Base-by-base conservation (phyloP, 2,797 vertebrate species). In the Enteromius paludinosus region DNA sequence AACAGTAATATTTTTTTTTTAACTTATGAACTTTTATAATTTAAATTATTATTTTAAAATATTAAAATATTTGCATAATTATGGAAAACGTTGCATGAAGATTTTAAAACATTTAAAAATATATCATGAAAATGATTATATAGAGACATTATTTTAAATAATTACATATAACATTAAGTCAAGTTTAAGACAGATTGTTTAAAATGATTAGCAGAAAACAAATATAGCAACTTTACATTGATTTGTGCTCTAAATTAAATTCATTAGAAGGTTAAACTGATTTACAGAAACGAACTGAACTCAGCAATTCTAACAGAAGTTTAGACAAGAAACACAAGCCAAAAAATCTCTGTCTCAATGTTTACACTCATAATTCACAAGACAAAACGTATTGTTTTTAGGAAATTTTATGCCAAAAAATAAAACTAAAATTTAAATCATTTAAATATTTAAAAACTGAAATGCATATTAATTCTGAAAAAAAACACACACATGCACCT, bases 401-500 rank as follows among this genome's bases (percentile, higher is more conserved):
- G 18, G 18, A 72, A 14, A 72, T n/a, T 1, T 9, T 23, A 54
- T 0, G 12, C 1, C 12, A 43, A 43, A 33, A 38, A 56, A 56
- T 56, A 56, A 56, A 74, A 56, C 10, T 0, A 33, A 30, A 14
- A 33, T 23, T 9, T 0, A 14, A 73, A 35, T 73, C 1, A 15
- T 41, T 56, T 8, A 1, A 9, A 59, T 74, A 38, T 38, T 74
- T 12, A 72, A 62, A 72, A 62, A 33, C 1, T 25, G 2, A 74
- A 18, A 54, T 8, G 0, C 10, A 43, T 25, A 20, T 8, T 35
- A 49, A 79, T 69, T 38, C 38, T 9, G 33, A 41, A 41, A 77
- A 47, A 61, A 52, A 81, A 30, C 1, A n/a, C 35, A 79, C 33
- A 54, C 52, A 66, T 52, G 64, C 35, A 78, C 45, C 52, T 81